These are phyloP conservation scores for Smutsia gigantea DNA, from an alignment of 2,797 vertebrate genomes.

Conservation along the genomic window DNA sequence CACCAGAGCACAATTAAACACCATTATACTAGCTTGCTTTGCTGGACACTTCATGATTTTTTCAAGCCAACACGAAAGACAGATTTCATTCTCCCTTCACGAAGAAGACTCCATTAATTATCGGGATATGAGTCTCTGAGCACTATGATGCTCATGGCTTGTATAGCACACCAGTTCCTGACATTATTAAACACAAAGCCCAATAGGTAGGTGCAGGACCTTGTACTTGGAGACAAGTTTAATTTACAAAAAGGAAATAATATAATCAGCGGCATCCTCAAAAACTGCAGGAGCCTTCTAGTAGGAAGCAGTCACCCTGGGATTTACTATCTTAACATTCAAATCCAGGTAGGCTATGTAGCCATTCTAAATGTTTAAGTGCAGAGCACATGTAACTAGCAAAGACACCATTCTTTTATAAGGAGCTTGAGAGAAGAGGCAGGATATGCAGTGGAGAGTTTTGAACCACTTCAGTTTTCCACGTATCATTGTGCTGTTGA, in stretches of 20 bases:
- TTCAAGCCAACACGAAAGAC: not conserved
- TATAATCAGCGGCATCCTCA: not conserved
- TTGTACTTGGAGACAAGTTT: not conserved
- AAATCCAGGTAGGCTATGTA: not conserved
- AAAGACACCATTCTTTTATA: not conserved
- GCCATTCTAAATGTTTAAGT: not conserved
- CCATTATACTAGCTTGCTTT: not conserved
- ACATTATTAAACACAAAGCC: not conserved
- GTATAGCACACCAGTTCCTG: not conserved
- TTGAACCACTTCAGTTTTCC: not conserved
- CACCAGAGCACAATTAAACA: not conserved
- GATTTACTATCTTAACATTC: not conserved
- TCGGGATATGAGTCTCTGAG: not conserved
- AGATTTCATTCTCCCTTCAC: not conserved
- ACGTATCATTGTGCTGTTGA: not conserved
- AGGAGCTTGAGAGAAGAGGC: too few relatives aligned
- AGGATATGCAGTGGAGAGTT: not conserved
- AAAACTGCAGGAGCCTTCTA: not conserved
- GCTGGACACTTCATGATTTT: not conserved
- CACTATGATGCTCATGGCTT: not conserved
- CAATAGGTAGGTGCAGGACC: not conserved
- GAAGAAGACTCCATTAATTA: not conserved
- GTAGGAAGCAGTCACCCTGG: not conserved
- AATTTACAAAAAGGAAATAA: not conserved
- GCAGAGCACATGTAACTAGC: not conserved